These are phyloP conservation scores for Drosophila novamexicana DNA, from an alignment of 1,140 invertebrate genomes.

Conservation along the genomic window DNA sequence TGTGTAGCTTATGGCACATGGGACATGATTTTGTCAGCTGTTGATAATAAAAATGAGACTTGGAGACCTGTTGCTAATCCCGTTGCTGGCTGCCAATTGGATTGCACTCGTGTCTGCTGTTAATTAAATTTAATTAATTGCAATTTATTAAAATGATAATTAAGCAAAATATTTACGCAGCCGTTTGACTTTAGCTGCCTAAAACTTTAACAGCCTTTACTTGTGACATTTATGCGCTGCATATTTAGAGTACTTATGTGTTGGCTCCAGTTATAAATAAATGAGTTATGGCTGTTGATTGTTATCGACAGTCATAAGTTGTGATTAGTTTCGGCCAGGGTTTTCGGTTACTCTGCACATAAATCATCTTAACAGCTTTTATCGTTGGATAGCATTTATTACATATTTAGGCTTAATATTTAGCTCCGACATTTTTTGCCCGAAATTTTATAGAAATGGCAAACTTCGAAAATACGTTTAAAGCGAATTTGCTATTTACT, in stretches of 20 bases:
- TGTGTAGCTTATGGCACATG: slow-evolving; percentile 61
- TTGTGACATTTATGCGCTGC: slow-evolving; percentile 23
- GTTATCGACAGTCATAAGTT: slow-evolving; percentile 35
- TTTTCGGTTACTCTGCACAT: slow-evolving; percentile 20
- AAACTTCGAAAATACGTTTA: too few species aligned
- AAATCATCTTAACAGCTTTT: slow-evolving; percentile 3
- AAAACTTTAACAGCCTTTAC: slow-evolving; percentile 12
- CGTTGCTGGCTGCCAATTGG: slow-evolving; percentile 37
- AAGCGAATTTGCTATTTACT: too few species aligned
- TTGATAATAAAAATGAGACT: slow-evolving; percentile 79
- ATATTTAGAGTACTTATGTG: slow-evolving; percentile 22
- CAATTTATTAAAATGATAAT: slow-evolving; percentile 58
- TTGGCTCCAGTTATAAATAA: slow-evolving; percentile 16
- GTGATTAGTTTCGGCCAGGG: slow-evolving; percentile 24
- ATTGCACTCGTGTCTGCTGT: slow-evolving; percentile 58
- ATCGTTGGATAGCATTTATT: background rate
- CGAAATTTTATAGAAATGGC: too few species aligned
- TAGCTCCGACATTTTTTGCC: too few species aligned
- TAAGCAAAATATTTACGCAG: slow-evolving; percentile 31
- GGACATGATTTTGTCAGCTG: slow-evolving; percentile 70
- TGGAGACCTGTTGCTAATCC: slow-evolving; percentile 45
- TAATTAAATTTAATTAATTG: slow-evolving; percentile 73
- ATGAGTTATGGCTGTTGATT: slow-evolving; percentile 35
- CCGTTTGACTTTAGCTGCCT: background rate
- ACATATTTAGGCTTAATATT: background rate